A percentile compares a stretch with the other conserved stretches of the same genome.
These are phyloP conservation scores for Potorous gilbertii DNA, from an alignment of 2,797 vertebrate species.

Conservation along the genomic window DNA sequence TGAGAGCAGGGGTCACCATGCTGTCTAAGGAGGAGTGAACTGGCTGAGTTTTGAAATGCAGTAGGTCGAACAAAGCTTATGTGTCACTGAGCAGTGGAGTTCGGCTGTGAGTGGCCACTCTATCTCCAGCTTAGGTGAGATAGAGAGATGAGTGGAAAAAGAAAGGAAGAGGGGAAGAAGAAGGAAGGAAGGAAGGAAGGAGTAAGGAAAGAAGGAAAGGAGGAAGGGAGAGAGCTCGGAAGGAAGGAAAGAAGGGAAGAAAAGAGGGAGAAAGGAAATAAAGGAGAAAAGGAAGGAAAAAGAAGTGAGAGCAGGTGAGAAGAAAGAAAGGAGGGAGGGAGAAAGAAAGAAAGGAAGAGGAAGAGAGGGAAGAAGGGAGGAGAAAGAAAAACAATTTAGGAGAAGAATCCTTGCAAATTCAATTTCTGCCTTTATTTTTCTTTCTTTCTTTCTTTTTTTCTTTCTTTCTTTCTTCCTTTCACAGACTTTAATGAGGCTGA, in stretches of 20 bases:
- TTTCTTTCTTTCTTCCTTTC: conserved; percentile 18
- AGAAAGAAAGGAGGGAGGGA: too few species aligned
- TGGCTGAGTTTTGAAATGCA: not conserved
- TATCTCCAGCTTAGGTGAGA: not conserved
- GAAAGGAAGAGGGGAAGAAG: not conserved
- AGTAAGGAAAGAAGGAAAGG: too few species aligned
- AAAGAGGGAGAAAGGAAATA: not conserved
- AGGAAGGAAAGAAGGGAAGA: not conserved
- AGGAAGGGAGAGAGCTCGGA: too few species aligned
- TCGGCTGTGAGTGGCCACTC: not conserved
- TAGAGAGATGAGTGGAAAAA: not conserved
- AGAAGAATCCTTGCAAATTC: not conserved
- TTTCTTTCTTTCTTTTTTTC: not conserved
- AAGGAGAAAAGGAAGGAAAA: too few species aligned
- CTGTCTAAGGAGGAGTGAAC: not conserved
- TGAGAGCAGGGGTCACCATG: not conserved
- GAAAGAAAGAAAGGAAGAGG: too few species aligned
- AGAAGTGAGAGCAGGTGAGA: too few species aligned
- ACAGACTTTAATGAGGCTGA: not conserved
- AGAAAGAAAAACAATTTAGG: not conserved
- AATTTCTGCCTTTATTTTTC: too few species aligned
- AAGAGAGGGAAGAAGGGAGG: too few species aligned
- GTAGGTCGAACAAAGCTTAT: not conserved
- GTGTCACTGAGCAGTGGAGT: not conserved
- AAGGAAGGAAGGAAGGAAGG: not conserved